phyloP scores from a whole-genome alignment of 2,888 invertebrate genomes.

The Nomada fabriciana region DNA sequence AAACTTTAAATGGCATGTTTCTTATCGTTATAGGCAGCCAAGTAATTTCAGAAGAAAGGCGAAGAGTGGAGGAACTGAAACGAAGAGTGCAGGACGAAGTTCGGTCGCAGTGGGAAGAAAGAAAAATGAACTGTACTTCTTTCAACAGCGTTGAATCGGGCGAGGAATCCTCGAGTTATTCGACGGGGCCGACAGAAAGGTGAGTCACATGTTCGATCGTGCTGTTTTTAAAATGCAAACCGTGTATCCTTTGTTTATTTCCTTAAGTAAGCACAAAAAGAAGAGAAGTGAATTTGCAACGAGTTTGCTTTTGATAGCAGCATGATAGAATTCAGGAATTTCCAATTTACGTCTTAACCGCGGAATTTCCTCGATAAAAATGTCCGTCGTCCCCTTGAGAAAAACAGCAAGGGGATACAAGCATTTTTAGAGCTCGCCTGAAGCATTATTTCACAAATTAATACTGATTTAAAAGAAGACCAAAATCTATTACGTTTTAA shows the following conservation, averaged over 20 bases:
- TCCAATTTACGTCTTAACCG: neutral
- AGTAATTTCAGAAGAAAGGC: conserved; percentile 95
- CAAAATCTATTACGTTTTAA: neutral
- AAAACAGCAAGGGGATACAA: neutral
- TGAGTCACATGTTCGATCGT: conserved; percentile 62
- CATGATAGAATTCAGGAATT: neutral
- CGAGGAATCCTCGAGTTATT: conserved; percentile 87
- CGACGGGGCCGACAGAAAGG: conserved; percentile 87
- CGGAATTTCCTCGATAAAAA: neutral
- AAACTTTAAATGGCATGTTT: neutral
- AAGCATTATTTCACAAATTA: neutral
- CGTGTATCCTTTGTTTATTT: conserved; percentile 4
- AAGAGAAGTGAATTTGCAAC: neutral
- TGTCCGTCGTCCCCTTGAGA: neutral
- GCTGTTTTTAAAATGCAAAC: conserved; percentile 1
- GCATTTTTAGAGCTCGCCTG: neutral
- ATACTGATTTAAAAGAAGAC: too few species aligned
- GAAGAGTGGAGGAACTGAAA: conserved; percentile 94
- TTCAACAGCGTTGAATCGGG: conserved; percentile 87
- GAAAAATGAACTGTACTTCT: conserved; percentile 88
- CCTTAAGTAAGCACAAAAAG: conserved; percentile 1
- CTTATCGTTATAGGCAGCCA: conserved; percentile 89
- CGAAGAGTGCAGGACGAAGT: conserved; percentile 95
- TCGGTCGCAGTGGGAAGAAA: conserved; percentile 93
- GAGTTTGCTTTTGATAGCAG: neutral